Evolutionary conservation across 2,888 invertebrate genomes (phyloP).

Genomic region (Nomada lathburiana): DNA sequence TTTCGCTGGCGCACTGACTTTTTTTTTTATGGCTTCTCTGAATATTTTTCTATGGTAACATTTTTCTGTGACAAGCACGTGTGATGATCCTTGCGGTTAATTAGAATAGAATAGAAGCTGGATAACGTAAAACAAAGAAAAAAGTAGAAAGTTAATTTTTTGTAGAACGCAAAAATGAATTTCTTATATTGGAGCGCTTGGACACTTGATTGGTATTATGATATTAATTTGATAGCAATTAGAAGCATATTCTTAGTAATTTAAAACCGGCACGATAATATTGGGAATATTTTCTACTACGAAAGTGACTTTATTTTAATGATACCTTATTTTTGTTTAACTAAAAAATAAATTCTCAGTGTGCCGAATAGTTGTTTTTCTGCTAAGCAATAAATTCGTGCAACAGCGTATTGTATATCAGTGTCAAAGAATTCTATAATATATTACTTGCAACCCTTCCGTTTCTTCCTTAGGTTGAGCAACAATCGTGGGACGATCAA

Average conservation of each 20-base stretch:
- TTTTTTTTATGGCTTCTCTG: constrained; percentile 4
- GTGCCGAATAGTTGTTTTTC: constrained; percentile 52
- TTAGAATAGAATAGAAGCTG: not conserved
- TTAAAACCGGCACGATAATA: constrained; percentile 36
- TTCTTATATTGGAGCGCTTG: constrained; percentile 58
- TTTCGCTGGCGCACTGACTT: constrained; percentile 50
- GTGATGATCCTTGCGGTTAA: constrained; percentile 50
- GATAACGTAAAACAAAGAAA: not conserved
- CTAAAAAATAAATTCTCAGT: constrained; percentile 45
- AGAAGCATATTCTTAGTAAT: constrained; percentile 72
- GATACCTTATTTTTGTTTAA: not conserved
- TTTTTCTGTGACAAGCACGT: constrained; percentile 28
- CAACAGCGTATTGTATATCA: constrained; percentile 8
- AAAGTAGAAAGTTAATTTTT: not conserved
- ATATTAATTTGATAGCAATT: constrained; percentile 51
- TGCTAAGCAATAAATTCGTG: constrained; percentile 19
- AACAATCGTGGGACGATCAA: constrained; percentile 75
- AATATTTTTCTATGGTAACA: not conserved
- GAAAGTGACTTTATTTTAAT: constrained; percentile 19
- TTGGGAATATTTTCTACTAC: constrained; percentile 20
- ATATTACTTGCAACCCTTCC: constrained; percentile 2
- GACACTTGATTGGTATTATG: constrained; percentile 68
- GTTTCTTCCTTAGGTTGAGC: constrained; percentile 69
- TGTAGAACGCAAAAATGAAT: not conserved
- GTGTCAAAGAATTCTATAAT: not conserved